Percentiles rank a stretch among this genome's conserved stretches.
Conservation (phyloP, 2,888 invertebrate species). For the Drosophila glabriapex region DNA sequence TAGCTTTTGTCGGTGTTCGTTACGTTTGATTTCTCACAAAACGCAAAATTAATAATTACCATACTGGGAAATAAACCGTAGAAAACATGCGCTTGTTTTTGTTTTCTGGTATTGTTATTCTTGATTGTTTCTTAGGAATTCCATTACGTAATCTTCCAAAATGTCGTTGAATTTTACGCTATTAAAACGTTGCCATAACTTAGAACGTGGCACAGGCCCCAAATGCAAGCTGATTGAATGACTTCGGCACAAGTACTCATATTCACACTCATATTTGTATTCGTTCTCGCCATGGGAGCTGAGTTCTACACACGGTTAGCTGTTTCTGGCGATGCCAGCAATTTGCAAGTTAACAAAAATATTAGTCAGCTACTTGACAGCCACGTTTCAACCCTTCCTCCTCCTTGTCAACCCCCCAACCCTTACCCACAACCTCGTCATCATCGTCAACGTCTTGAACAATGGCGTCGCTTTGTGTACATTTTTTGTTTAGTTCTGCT, state of each 20-base stretch:
- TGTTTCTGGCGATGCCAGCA: conserved; percentile 39
- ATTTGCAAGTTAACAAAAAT: conserved; percentile 67
- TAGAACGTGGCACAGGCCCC: conserved; percentile 27
- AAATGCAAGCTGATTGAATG: conserved; percentile 40
- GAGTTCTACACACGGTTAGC: conserved; percentile 19
- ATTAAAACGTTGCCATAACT: conserved; percentile 24
- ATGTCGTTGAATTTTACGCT: conserved; percentile 23
- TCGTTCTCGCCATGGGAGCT: not conserved
- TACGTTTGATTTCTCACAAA: conserved; percentile 52
- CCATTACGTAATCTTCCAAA: conserved; percentile 35
- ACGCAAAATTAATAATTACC: conserved; percentile 48
- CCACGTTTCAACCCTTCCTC: conserved; percentile 7
- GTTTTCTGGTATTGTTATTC: not conserved
- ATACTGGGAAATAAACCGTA: conserved; percentile 33
- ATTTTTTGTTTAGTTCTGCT: conserved; percentile 29
- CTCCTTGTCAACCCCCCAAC: not conserved
- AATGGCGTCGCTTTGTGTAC: conserved; percentile 52
- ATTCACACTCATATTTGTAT: not conserved
- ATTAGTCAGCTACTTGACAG: conserved; percentile 66
- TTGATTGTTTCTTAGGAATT: conserved; percentile 22
- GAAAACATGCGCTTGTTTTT: conserved; percentile 11
- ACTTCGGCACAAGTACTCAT: conserved; percentile 5
- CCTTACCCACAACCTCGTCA: conserved; percentile 2
- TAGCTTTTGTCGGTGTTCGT: conserved; percentile 27
- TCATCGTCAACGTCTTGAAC: conserved; percentile 41